These are phyloP conservation scores for Tenualosa thibaudeaui DNA, from an alignment of 2,797 vertebrate genomes.

Conservation along the genomic window DNA sequence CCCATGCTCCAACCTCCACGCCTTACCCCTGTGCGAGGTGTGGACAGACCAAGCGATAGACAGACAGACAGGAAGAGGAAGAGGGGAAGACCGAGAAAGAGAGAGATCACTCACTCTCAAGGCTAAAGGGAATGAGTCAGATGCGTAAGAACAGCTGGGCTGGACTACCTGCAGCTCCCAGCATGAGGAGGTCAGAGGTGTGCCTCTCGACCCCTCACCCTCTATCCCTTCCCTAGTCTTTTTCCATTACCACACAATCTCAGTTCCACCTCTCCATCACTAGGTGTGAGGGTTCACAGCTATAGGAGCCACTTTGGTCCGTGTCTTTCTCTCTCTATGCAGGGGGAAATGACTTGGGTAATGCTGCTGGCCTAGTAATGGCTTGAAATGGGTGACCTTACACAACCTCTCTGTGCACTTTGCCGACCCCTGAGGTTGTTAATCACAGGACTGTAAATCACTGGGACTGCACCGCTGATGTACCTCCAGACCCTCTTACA, in stretches of 20 bases:
- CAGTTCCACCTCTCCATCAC: not conserved
- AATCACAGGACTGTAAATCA: not conserved
- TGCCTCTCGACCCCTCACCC: no score
- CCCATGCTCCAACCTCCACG: not conserved
- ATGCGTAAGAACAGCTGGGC: not conserved
- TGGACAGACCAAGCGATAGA: not conserved
- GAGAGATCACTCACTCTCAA: not conserved
- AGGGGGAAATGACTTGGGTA: not conserved
- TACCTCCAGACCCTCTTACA: not conserved
- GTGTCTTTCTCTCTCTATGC: not conserved
- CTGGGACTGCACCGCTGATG: not conserved
- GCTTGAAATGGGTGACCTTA: not conserved
- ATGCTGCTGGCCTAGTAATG: not conserved
- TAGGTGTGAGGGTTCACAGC: not conserved
- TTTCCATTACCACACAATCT: not conserved
- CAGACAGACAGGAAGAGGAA: not conserved
- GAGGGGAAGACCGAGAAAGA: not conserved
- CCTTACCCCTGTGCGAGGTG: not conserved
- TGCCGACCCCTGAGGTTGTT: not conserved
- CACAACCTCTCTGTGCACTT: not conserved
- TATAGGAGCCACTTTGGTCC: not conserved
- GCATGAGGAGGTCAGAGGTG: not conserved
- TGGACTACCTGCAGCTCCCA: not conserved
- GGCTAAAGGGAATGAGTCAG: not conserved
- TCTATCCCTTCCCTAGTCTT: not conserved